Percentiles rank a stretch among this genome's conserved stretches.
Conservation (phyloP, 2,888 invertebrate genomes). For the Achlya flavicornis region DNA sequence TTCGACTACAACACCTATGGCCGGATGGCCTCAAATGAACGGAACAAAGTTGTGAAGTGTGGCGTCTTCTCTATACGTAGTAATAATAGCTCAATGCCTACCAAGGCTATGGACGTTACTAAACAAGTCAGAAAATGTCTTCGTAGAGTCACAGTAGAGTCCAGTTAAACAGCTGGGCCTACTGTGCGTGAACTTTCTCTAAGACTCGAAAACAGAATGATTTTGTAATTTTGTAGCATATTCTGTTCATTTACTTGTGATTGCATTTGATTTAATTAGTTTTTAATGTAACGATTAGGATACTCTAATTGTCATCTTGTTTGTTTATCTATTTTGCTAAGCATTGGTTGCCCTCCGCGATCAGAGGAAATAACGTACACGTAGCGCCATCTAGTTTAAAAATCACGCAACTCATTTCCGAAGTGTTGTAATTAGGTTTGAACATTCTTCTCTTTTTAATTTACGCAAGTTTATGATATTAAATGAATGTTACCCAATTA, state of each 20-base stretch:
- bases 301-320: not conserved
- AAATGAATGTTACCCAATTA: no score
- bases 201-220: not conserved
- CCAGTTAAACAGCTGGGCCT: not conserved
- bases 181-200: no score
- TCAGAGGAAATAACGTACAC: not conserved
- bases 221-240: not conserved
- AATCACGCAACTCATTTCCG: not conserved
- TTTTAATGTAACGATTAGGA: not conserved
- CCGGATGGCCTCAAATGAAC: no score
- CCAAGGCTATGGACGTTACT: no score
- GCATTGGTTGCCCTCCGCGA: not conserved
- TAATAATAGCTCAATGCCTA: no score
- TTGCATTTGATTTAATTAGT: not conserved
- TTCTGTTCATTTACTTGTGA: not conserved
- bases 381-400: slow-evolving; percentile 2
- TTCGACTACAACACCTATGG: no score
- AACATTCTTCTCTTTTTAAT: no score
- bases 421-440: no score
- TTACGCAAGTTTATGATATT: no score
- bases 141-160: not conserved
- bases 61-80: no score
- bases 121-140: not conserved
- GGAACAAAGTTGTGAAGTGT: no score
- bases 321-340: not conserved